A percentile compares a stretch with the other conserved stretches of the same genome.
Evolutionary conservation across 1,140 invertebrate genomes (phyloP).

Genomic region (Andricus grossulariae): DNA sequence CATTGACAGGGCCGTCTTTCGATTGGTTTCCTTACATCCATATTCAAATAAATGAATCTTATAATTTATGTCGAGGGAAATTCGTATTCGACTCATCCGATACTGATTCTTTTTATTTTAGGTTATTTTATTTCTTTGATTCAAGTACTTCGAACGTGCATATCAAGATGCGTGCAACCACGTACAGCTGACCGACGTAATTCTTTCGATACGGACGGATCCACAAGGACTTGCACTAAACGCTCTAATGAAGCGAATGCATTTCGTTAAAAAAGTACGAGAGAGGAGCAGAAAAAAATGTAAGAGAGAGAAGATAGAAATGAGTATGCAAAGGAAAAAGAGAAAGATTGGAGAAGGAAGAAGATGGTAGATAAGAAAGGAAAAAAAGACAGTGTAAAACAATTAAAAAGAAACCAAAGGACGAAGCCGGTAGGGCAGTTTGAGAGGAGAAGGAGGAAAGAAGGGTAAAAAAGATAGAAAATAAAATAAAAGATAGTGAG

Average conservation of each 20-base stretch:
- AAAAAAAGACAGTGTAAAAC: conserved; percentile 12
- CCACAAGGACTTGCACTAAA: neutral
- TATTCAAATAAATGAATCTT: neutral
- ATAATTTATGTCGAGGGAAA: neutral
- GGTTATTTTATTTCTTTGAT: conserved; percentile 9
- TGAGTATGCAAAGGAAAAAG: conserved; percentile 15
- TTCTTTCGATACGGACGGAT: conserved; percentile 25
- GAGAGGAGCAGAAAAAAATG: neutral
- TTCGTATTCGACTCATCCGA: neutral
- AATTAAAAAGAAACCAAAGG: conserved; percentile 21
- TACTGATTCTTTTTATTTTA: neutral
- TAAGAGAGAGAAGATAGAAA: neutral
- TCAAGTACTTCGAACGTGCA: neutral
- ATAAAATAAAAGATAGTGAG: neutral
- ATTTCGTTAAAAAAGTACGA: neutral
- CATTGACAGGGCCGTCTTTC: no score
- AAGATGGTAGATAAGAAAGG: neutral
- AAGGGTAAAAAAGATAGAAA: neutral
- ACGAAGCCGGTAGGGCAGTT: neutral
- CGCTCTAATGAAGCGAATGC: conserved; percentile 29
- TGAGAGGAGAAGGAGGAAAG: neutral
- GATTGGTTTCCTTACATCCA: no score
- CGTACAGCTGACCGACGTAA: conserved; percentile 24
- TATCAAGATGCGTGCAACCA: conserved; percentile 26
- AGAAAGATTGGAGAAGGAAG: conserved; percentile 2